phyloP scores from a whole-genome alignment of 2,113 vertebrate genomes.

The Trematocara zebra region DNA sequence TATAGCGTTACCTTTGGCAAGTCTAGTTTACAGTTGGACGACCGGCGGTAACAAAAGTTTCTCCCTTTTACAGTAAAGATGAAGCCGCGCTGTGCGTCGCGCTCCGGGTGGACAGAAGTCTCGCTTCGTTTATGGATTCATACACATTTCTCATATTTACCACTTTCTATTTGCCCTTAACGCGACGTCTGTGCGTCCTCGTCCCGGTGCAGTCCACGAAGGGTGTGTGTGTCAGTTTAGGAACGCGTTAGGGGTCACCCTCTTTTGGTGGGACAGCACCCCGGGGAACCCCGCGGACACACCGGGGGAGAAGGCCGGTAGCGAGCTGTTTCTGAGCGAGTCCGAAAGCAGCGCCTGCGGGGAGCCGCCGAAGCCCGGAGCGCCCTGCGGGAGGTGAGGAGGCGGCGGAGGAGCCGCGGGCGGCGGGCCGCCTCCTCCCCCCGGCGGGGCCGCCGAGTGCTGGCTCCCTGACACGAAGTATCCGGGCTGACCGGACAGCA shows the following conservation, averaged over 20 bases:
- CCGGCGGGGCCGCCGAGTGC: constrained; percentile 30
- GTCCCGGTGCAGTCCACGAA: background rate
- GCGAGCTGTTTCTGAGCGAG: constrained; percentile 65
- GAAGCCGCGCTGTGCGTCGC: background rate
- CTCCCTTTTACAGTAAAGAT: constrained; percentile 63
- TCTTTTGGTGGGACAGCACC: constrained; percentile 70
- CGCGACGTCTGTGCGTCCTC: constrained; percentile 7
- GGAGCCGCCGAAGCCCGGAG: constrained; percentile 51
- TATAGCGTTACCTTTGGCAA: constrained; percentile 70
- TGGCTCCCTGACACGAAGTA: constrained; percentile 73
- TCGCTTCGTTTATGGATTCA: constrained; percentile 8
- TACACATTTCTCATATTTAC: constrained; percentile 34
- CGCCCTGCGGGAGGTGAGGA: constrained; percentile 58
- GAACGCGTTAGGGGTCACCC: constrained; percentile 66
- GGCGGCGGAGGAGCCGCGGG: constrained; percentile 10
- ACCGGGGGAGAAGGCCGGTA: constrained; percentile 63
- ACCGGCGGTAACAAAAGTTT: constrained; percentile 60
- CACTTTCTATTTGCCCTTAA: constrained; percentile 25
- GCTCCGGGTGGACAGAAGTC: constrained; percentile 32
- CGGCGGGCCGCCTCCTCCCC: constrained; percentile 8
- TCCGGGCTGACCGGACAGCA: constrained; percentile 68
- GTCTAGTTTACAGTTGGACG: constrained; percentile 62
- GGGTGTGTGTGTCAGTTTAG: constrained; percentile 62
- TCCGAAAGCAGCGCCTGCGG: constrained; percentile 65
- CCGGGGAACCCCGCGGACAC: constrained; percentile 64